Conservation (phyloP, 2,888 invertebrate genomes). For the Pasiphila rectangulata region DNA sequence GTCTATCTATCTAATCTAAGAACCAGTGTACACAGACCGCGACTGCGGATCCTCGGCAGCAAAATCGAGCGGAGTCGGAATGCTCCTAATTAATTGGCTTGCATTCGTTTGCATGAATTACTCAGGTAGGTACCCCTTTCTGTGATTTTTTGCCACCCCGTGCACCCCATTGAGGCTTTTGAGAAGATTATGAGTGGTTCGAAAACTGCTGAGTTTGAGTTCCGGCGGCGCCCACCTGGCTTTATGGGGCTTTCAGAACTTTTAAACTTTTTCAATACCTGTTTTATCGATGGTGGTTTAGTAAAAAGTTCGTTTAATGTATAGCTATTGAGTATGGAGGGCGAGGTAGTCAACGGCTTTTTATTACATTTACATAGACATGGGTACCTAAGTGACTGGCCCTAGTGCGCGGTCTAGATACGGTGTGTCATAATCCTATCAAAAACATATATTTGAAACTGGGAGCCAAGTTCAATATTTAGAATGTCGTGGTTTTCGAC, state of each 20-base stretch:
- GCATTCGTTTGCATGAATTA: slow-evolving; percentile 80
- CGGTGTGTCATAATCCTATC: too few species aligned
- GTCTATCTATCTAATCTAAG: neutral
- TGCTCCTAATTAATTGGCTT: slow-evolving; percentile 77
- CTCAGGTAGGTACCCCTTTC: slow-evolving; percentile 59
- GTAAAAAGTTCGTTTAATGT: neutral
- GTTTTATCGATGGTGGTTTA: neutral
- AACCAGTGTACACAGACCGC: neutral
- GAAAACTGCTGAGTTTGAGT: slow-evolving; percentile 15
- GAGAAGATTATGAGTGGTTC: slow-evolving; percentile 22
- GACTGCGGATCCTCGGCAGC: slow-evolving; percentile 52
- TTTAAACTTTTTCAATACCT: slow-evolving; percentile 3
- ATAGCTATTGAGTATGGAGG: too few species aligned
- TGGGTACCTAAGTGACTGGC: too few species aligned
- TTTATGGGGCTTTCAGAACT: neutral
- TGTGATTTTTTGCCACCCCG: slow-evolving; percentile 37
- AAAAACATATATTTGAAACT: too few species aligned
- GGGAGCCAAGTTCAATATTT: too few species aligned
- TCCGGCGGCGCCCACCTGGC: slow-evolving; percentile 14
- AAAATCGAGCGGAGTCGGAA: slow-evolving; percentile 65
- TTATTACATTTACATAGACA: too few species aligned
- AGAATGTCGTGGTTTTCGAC: too few species aligned
- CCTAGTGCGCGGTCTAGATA: too few species aligned
- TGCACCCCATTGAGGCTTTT: slow-evolving; percentile 24
- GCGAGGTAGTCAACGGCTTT: too few species aligned